A percentile compares a stretch with the other conserved stretches of the same genome.
These are phyloP conservation scores for Hipposideros armiger DNA, from an alignment of 2,113 vertebrate genomes.

Conservation along the genomic window DNA sequence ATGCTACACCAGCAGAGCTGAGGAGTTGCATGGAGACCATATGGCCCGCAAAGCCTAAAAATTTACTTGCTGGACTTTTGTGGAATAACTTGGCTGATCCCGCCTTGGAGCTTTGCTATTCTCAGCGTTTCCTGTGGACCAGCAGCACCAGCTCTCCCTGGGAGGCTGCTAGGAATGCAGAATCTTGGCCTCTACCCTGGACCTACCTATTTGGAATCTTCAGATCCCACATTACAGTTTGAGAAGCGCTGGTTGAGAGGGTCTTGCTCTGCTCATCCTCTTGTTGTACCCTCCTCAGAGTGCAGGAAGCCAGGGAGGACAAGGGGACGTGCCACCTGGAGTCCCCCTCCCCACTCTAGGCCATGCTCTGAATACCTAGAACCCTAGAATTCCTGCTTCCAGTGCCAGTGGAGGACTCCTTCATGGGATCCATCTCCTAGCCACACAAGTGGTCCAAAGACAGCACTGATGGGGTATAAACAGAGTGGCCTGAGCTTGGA, in stretches of 20 bases:
- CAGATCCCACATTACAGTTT: background rate
- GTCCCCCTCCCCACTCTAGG: too few relatives aligned
- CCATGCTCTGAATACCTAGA: background rate
- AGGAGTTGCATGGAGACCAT: background rate
- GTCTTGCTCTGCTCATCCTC: background rate
- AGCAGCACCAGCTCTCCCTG: fast-evolving
- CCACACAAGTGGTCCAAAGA: background rate
- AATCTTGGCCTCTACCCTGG: background rate
- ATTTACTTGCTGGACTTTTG: background rate
- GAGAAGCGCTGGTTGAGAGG: background rate
- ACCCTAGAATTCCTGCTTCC: background rate
- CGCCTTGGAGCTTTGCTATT: background rate
- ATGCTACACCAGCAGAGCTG: background rate
- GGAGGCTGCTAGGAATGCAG: background rate
- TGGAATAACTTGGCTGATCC: background rate
- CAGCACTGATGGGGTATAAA: background rate
- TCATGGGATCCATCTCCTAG: background rate
- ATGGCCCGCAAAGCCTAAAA: background rate
- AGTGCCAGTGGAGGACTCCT: background rate
- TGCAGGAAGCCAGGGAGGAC: background rate
- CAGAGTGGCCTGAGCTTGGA: background rate
- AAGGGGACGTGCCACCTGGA: background rate
- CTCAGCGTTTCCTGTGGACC: background rate
- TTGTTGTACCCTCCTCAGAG: background rate
- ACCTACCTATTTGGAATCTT: background rate